Conservation (phyloP, 2,888 invertebrate genomes). For the Netelia virgata region DNA sequence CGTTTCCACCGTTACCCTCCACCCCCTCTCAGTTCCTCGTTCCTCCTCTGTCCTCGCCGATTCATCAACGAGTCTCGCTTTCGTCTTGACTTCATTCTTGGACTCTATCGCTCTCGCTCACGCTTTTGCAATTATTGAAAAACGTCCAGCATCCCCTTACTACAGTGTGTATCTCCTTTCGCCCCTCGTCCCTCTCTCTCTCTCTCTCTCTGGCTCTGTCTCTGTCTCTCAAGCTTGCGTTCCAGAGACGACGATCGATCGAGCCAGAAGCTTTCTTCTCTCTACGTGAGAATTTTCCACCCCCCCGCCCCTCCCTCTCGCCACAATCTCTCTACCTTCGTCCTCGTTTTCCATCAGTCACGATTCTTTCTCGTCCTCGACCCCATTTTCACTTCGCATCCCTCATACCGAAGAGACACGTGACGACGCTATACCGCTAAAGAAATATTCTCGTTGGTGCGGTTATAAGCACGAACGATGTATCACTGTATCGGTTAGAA, state of each 20-base stretch:
- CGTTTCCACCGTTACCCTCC: slow-evolving; percentile 44
- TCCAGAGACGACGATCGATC: slow-evolving; percentile 56
- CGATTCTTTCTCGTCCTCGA: slow-evolving; percentile 42
- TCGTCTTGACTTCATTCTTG: slow-evolving; percentile 43
- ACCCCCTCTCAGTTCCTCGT: neutral
- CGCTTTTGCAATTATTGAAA: slow-evolving; percentile 52
- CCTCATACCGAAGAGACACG: neutral
- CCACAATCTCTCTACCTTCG: neutral
- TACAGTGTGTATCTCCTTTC: slow-evolving; percentile 7
- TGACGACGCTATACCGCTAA: neutral
- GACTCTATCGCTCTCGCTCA: slow-evolving; percentile 29
- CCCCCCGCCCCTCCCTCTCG: neutral
- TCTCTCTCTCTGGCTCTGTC: neutral
- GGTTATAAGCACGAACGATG: neutral
- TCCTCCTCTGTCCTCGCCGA: slow-evolving; percentile 8
- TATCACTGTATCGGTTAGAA: neutral
- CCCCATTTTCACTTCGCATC: slow-evolving; percentile 48
- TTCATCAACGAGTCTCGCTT: slow-evolving; percentile 54
- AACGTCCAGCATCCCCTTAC: slow-evolving; percentile 24
- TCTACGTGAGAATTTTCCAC: slow-evolving; percentile 21
- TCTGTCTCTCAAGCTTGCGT: neutral
- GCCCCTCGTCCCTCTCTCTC: neutral
- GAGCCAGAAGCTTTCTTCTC: slow-evolving; percentile 36
- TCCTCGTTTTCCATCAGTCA: slow-evolving; percentile 28
- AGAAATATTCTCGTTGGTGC: neutral